Evolutionary conservation across 2,797 vertebrate genomes (phyloP).

Genomic region (Sebastes reedi): DNA sequence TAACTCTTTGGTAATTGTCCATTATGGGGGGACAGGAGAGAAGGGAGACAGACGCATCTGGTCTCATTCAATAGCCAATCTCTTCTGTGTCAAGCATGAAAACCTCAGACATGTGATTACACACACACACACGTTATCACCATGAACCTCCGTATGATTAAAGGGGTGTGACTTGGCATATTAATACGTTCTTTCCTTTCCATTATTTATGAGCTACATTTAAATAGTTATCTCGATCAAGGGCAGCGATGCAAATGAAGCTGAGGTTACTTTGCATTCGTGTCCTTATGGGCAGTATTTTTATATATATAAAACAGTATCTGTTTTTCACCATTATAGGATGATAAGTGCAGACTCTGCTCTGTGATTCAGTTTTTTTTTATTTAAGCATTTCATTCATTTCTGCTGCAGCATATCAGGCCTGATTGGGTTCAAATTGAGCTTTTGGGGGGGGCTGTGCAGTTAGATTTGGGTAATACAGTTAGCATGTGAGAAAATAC

Average conservation of each 20-base stretch:
- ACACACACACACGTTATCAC: constrained; percentile 22
- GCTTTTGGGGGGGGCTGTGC: background rate
- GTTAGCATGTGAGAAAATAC: background rate
- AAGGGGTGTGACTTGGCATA: constrained; percentile 74
- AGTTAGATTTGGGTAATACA: background rate
- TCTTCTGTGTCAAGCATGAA: constrained; percentile 43
- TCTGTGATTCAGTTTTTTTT: constrained; percentile 20
- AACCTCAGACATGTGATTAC: constrained; percentile 20
- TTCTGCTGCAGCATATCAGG: constrained; percentile 5
- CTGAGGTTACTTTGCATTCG: constrained; percentile 23
- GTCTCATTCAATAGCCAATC: constrained; percentile 54
- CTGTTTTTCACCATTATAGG: constrained; percentile 8
- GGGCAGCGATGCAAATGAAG: constrained; percentile 55
- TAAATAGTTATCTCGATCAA: constrained; percentile 64
- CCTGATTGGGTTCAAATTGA: background rate
- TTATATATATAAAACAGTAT: background rate
- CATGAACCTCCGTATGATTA: constrained; percentile 57
- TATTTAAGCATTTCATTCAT: background rate
- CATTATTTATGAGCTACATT: constrained; percentile 74
- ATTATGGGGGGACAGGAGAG: constrained; percentile 44
- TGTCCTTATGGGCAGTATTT: constrained; percentile 1
- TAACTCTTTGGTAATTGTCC: constrained; percentile 72
- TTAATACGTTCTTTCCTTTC: constrained; percentile 53
- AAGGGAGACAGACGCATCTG: constrained; percentile 63
- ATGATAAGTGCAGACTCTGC: background rate